Evolutionary conservation across 2,113 vertebrate species (phyloP).

Genomic region (Australoheros scitulus): DNA sequence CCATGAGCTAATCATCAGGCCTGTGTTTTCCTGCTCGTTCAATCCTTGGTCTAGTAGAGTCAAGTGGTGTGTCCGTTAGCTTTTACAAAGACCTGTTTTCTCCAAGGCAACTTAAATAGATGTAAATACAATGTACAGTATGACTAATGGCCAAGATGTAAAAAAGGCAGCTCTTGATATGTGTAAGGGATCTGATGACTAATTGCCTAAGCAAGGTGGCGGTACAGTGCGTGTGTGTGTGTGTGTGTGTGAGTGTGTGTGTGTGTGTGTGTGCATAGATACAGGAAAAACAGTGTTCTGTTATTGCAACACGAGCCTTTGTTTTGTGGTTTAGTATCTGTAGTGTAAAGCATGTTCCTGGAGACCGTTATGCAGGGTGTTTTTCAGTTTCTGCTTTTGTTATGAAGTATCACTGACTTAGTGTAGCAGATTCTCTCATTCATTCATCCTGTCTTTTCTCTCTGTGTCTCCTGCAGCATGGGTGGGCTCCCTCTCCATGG

Average conservation of each 20-base stretch:
- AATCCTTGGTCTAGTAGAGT: neutral
- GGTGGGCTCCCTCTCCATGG: slow-evolving; percentile 96
- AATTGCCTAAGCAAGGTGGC: neutral
- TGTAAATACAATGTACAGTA: neutral
- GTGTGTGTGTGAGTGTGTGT: neutral
- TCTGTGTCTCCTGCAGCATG: slow-evolving; percentile 82
- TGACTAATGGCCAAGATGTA: neutral
- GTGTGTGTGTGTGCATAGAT: neutral
- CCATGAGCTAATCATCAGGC: too few relatives aligned
- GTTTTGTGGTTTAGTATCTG: neutral
- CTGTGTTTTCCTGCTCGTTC: neutral
- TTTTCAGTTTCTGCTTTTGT: neutral
- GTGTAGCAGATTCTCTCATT: neutral
- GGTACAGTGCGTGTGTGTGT: neutral
- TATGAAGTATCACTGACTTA: neutral
- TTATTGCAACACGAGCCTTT: neutral
- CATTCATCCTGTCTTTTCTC: neutral
- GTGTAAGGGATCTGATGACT: neutral
- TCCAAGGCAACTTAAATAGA: neutral
- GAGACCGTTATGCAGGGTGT: neutral
- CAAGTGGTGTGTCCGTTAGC: neutral
- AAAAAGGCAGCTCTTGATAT: neutral
- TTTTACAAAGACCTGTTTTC: neutral
- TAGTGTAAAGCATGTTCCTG: neutral
- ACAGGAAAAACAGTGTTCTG: slow-evolving; percentile 3